Percentiles rank a stretch among this genome's conserved stretches.
phyloP scores from a whole-genome alignment of 2,888 invertebrate species.

The Phalera bucephala region DNA sequence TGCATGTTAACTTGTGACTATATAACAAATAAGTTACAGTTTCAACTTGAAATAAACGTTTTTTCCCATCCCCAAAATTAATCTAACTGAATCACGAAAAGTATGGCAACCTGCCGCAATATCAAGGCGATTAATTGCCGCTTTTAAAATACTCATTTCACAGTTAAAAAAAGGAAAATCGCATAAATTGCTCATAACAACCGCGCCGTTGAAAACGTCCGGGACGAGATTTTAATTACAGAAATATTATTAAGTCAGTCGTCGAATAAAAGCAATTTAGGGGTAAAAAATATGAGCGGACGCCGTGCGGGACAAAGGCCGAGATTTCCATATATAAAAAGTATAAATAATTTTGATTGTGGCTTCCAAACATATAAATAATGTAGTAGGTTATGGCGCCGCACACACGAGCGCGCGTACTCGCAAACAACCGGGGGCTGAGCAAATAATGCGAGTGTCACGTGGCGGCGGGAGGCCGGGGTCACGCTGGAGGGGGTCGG shows the following conservation, averaged over 20 bases:
- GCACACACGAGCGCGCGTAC: constrained; percentile 40
- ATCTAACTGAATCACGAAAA: constrained; percentile 28
- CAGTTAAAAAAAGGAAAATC: constrained; percentile 43
- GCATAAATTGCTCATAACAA: constrained; percentile 57
- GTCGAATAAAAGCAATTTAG: constrained; percentile 72
- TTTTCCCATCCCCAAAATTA: constrained; percentile 26
- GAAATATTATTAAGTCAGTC: constrained; percentile 75
- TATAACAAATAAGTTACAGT: too few relatives aligned
- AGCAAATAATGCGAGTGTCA: constrained; percentile 67
- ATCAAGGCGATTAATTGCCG: constrained; percentile 49
- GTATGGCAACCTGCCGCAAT: constrained; percentile 33
- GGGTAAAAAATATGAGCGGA: constrained; percentile 37
- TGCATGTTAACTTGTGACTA: too few relatives aligned
- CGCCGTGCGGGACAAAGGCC: constrained; percentile 53
- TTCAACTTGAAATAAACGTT: constrained; percentile 30
- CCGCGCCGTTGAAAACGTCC: constrained; percentile 54
- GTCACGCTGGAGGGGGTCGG: constrained; percentile 27
- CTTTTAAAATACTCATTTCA: constrained; percentile 45
- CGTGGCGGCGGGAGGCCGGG: constrained; percentile 32
- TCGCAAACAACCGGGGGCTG: constrained; percentile 59
- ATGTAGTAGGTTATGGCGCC: constrained; percentile 61
- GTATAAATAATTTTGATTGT: constrained; percentile 78
- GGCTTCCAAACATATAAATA: constrained; percentile 68
- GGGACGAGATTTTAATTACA: constrained; percentile 74
- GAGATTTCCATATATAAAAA: constrained; percentile 71